phyloP scores from a whole-genome alignment of 2,888 invertebrate genomes.

The Lasius platythorax region DNA sequence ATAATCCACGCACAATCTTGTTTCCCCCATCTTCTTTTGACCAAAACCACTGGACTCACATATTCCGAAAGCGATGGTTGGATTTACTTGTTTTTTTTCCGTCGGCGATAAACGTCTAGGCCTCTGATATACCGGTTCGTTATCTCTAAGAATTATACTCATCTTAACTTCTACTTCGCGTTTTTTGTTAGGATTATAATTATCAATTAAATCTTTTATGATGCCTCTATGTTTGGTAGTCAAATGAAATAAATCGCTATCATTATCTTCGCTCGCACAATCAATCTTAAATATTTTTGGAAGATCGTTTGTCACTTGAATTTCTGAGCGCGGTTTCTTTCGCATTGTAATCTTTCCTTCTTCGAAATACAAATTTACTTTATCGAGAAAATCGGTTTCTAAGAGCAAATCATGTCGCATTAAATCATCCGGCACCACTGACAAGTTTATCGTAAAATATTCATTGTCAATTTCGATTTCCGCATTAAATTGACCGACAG shows the following conservation, averaged over 20 bases:
- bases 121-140: constrained; percentile 47
- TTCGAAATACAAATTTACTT: neutral
- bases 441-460: neutral
- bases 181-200: constrained; percentile 46
- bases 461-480: neutral
- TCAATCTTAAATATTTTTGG: neutral
- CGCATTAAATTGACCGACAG: neutral
- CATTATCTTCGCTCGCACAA: neutral
- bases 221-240: neutral
- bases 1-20: constrained; percentile 14
- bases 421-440: neutral
- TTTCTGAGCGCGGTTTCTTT: neutral
- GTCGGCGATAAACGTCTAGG: constrained; percentile 32
- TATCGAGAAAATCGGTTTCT: neutral
- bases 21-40: constrained; percentile 19
- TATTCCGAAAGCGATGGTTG: constrained; percentile 49
- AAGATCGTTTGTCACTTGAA: neutral
- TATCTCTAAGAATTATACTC: constrained; percentile 70
- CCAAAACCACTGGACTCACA: constrained; percentile 49
- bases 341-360: neutral
- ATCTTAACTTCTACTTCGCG: constrained; percentile 67
- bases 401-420: neutral
- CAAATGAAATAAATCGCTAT: neutral
- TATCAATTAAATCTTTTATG: neutral
- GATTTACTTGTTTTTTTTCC: constrained; percentile 24